phyloP scores from a whole-genome alignment of 2,113 vertebrate species.

The Mellivora capensis region DNA sequence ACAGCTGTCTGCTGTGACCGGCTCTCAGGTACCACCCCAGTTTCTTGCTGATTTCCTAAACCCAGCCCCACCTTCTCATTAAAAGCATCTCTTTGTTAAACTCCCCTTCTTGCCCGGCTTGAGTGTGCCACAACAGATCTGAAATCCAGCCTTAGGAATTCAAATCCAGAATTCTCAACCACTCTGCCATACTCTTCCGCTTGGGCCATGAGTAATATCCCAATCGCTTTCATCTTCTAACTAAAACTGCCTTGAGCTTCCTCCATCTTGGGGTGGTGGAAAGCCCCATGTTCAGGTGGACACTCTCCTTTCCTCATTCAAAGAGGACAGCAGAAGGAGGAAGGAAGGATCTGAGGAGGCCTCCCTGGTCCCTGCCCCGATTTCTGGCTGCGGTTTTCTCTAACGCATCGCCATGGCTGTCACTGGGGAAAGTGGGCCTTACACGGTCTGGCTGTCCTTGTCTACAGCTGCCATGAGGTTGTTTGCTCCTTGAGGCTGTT shows the following conservation, averaged over 20 bases:
- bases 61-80: neutral
- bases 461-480: neutral
- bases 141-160: neutral
- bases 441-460: rapidly evolving
- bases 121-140: neutral
- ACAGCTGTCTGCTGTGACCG: neutral
- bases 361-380: neutral
- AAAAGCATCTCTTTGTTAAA: neutral
- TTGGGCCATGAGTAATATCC: no score
- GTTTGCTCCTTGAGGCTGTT: neutral
- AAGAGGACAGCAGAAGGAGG: neutral
- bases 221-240: neutral
- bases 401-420: rapidly evolving
- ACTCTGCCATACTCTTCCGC: rapidly evolving
- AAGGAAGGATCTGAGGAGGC: neutral
- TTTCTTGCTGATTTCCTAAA: neutral
- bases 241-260: neutral
- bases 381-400: neutral
- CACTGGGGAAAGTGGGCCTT: neutral
- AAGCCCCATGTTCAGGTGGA: neutral
- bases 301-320: neutral
- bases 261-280: neutral
- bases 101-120: neutral
- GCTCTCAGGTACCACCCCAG: neutral
- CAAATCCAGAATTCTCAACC: neutral